Base-by-base conservation (phyloP, 1,140 invertebrate species). In the Apis florea region DNA sequence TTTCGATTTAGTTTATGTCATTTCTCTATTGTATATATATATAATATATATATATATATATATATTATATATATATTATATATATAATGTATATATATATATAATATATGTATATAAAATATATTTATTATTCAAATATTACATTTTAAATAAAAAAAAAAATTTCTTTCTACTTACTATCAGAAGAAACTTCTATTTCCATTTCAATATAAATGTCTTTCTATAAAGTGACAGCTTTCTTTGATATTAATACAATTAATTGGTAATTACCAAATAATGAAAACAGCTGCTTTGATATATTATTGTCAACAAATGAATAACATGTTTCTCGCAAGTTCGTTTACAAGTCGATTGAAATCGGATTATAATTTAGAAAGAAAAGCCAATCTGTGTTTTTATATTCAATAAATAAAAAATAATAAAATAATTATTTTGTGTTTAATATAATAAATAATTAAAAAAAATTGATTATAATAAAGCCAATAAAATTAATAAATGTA, bases 191-290 rank as follows among this genome's bases (percentile, higher is more conserved):
- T 11, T 88, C 77, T 75, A 86, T 83, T 31, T 53, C 82, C 51
- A 53, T 74, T 40, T 59, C 47, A 49, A 77, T 9, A 24, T 69
- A 56, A 54, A 61, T 24, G 6, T 76, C 11, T 71, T 24, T 40
- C 75, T 56, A 56, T 72, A 72, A 63, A 79, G 26, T 79, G 26
- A 64, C 56, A 81, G 75, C 51, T 54, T 76, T 63, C 54, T 53
- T 21, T 24, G 31, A 83, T 64, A 64, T 49, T 24, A 81, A 77
- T 81, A 80, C 70, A 89, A 89, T 90, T 82, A 90, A 89, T 80
- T 80, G 83, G 88, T 85, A 80, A 71, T 88, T 49, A 72, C 72
- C 67, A 86, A 89, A 89, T 84, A 89, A 87, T 83, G 68, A 85
- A 86, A 85, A 85, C 76, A 88, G 77, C 66, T 78, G 77, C 74